A percentile compares a stretch with the other conserved stretches of the same genome.
Evolutionary conservation across 2,888 invertebrate species (phyloP).

Genomic region (Rotaria magnacalcarata): DNA sequence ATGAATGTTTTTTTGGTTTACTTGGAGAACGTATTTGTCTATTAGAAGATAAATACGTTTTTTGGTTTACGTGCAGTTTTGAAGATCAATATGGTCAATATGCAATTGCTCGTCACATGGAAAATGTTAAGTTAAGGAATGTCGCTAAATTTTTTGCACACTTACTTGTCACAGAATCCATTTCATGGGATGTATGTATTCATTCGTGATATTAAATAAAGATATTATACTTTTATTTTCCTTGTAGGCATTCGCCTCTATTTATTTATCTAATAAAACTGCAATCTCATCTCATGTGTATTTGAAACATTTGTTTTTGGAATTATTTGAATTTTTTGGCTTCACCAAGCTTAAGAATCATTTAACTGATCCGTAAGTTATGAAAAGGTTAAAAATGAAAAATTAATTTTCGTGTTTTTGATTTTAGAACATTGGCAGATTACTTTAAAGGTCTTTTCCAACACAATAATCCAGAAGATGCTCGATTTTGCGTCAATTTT

Average conservation of each 20-base stretch:
- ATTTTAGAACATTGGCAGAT: conserved; percentile 69
- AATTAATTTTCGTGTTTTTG: conserved; percentile 60
- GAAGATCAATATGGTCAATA: conserved; percentile 75
- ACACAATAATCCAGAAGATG: conserved; percentile 87
- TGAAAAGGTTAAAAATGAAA: not conserved
- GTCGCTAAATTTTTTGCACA: conserved; percentile 95
- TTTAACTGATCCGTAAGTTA: conserved; percentile 71
- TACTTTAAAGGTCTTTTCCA: conserved; percentile 89
- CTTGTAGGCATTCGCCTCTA: conserved; percentile 61
- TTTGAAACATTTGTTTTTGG: conserved; percentile 88
- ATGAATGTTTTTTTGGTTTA: conserved; percentile 93
- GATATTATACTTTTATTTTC: too few species aligned
- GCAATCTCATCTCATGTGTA: conserved; percentile 95
- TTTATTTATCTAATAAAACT: conserved; percentile 88
- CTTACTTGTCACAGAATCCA: conserved; percentile 87
- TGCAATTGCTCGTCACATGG: conserved; percentile 77
- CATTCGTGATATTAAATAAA: not conserved
- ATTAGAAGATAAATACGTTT: conserved; percentile 83
- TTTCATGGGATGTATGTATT: conserved; percentile 72
- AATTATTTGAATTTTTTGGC: conserved; percentile 92
- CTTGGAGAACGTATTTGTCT: conserved; percentile 87
- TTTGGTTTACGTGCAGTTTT: conserved; percentile 88
- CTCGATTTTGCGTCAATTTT: conserved; percentile 92
- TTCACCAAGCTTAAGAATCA: conserved; percentile 81
- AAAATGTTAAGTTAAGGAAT: conserved; percentile 88